phyloP scores from a whole-genome alignment of 2,113 vertebrate species.

The Corynorhinus townsendii region DNA sequence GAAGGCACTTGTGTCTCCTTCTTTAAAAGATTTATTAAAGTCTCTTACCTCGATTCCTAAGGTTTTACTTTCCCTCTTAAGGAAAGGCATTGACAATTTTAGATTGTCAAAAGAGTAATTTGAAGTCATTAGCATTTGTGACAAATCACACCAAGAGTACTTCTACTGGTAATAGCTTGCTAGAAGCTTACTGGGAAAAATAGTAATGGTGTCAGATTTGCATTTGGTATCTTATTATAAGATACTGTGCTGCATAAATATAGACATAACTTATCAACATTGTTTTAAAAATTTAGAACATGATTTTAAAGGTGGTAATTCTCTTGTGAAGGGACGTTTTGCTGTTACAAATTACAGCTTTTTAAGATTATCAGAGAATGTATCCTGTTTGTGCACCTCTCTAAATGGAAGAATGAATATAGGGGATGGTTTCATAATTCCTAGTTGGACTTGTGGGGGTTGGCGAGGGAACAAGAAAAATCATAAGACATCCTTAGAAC shows the following conservation, averaged over 20 bases:
- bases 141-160: conserved; percentile 16
- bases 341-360: conserved; percentile 15
- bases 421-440: conserved; percentile 29
- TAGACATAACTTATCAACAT: neutral
- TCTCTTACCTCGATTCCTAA: conserved; percentile 12
- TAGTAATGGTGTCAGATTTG: conserved; percentile 38
- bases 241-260: conserved; percentile 3
- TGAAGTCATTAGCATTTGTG: conserved; percentile 29
- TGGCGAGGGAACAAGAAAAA: conserved; percentile 14
- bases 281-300: neutral
- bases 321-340: conserved; percentile 13
- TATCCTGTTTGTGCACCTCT: conserved; percentile 8
- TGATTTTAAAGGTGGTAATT: conserved; percentile 22
- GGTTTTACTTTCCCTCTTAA: conserved; percentile 21
- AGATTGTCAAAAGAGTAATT: conserved; percentile 34
- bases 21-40: conserved; percentile 9
- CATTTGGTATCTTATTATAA: neutral
- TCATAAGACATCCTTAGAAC: conserved; percentile 37
- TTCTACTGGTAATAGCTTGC: conserved; percentile 28
- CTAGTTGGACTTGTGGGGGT: neutral
- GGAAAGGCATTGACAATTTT: conserved; percentile 25
- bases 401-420: conserved; percentile 24
- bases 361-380: neutral
- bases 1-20: conserved; percentile 64
- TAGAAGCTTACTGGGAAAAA: conserved; percentile 37